Conservation (phyloP, 2,888 invertebrate species). For the Microdon myrmicae region DNA sequence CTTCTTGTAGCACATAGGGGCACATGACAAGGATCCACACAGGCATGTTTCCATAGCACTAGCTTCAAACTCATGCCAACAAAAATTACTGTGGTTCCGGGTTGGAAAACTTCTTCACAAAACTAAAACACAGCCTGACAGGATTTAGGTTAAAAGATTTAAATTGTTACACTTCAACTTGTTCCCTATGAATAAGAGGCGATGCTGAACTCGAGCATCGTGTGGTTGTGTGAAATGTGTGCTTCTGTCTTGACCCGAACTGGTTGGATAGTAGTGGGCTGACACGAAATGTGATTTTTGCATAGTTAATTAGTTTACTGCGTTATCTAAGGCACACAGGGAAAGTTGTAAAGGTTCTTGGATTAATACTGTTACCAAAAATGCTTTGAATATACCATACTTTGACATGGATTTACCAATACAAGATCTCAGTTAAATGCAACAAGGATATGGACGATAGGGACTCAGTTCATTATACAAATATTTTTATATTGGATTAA, state of each 20-base stretch:
- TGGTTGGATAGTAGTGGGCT: no score
- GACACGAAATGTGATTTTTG: conserved; percentile 33
- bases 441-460: no score
- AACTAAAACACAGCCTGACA: neutral
- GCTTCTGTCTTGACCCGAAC: conserved; percentile 14
- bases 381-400: no score
- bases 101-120: conserved; percentile 25
- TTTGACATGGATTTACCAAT: no score
- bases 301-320: conserved; percentile 37
- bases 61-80: conserved; percentile 26
- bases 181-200: neutral
- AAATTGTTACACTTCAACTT: conserved; percentile 37
- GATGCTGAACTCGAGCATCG: neutral
- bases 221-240: neutral
- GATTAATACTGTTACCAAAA: no score
- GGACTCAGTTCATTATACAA: no score
- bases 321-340: conserved; percentile 23
- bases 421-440: no score
- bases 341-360: no score
- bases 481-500: no score
- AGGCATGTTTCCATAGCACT: no score
- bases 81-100: conserved; percentile 28
- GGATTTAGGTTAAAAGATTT: conserved; percentile 40
- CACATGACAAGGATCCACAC: no score
- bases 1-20: no score